These are phyloP conservation scores for Stichodactyla helianthus DNA, from an alignment of 64 coral and sea anemone species.

Conservation along the genomic window DNA sequence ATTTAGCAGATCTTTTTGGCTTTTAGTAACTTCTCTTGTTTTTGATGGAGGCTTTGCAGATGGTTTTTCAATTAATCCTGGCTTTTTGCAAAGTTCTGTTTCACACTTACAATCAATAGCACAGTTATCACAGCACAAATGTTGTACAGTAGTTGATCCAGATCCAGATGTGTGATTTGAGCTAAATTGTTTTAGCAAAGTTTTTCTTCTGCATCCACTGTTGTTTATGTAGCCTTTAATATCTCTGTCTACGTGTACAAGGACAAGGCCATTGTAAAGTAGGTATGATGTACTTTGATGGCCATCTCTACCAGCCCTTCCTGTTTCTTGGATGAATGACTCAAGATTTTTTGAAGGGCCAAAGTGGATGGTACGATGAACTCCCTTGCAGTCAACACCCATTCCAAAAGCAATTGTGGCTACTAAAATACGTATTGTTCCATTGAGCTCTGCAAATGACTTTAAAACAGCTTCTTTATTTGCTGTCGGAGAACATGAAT, in stretches of 20 bases:
- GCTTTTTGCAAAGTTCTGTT: conserved; percentile 17
- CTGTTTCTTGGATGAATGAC: neutral
- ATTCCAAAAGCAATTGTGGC: too few species aligned
- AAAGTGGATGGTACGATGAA: conserved; percentile 40
- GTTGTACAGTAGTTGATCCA: neutral
- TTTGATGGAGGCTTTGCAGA: neutral
- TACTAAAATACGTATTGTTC: conserved; percentile 21
- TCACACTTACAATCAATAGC: conserved; percentile 40
- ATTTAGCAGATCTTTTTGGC: conserved; percentile 36
- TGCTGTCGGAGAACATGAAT: conserved; percentile 54
- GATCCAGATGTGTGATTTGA: neutral
- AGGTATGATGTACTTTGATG: conserved; percentile 28
- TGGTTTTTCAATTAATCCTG: neutral
- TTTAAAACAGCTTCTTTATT: conserved; percentile 59
- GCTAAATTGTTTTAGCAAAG: neutral
- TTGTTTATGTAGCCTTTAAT: neutral
- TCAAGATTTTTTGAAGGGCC: too few species aligned
- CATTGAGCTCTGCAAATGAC: conserved; percentile 41
- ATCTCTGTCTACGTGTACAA: neutral
- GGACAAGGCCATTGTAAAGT: neutral
- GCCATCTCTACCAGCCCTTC: conserved; percentile 51
- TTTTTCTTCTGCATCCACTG: neutral
- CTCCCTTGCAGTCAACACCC: conserved; percentile 50
- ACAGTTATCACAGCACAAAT: conserved; percentile 74
- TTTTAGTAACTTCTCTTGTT: conserved; percentile 13